Percentiles rank a stretch among this genome's conserved stretches.
Evolutionary conservation across 35 echinoderm and acorn worm species (phyloP).

Genomic region (Anneissia japonica): DNA sequence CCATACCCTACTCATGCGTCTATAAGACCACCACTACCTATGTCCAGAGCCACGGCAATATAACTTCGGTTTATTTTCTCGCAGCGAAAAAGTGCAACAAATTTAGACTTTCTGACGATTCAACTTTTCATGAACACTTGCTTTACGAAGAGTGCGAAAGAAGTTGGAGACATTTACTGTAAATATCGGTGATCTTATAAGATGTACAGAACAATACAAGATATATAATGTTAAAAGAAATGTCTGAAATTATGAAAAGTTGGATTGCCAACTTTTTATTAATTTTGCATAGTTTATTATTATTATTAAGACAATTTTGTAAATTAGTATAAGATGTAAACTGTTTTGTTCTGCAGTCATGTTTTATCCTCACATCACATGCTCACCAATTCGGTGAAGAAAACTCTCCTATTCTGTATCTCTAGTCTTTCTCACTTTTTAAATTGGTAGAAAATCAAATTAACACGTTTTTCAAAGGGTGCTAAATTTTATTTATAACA

Average conservation of each 20-base stretch:
- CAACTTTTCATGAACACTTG: not conserved
- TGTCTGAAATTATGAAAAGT: not conserved
- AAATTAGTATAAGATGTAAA: not conserved
- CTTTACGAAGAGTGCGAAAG: not conserved
- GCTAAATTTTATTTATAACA: too few relatives aligned
- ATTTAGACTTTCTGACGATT: not conserved
- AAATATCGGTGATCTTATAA: not conserved
- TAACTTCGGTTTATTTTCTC: not conserved
- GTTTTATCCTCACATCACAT: not conserved
- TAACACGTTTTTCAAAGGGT: not conserved
- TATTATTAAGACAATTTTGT: not conserved
- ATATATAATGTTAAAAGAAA: not conserved
- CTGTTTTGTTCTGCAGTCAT: not conserved
- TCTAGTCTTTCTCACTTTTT: not conserved
- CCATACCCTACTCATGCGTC: conserved; percentile 71
- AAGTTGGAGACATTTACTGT: not conserved
- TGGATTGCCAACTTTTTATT: not conserved
- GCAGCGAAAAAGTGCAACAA: not conserved
- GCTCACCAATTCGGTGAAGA: not conserved
- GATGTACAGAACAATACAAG: not conserved
- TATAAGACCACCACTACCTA: conserved; percentile 71
- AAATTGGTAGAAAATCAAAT: not conserved
- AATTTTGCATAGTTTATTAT: not conserved
- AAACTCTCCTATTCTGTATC: not conserved
- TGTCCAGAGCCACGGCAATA: conserved; percentile 34